Conservation (phyloP, 2,113 vertebrate genomes). For the Ascaphus truei region DNA sequence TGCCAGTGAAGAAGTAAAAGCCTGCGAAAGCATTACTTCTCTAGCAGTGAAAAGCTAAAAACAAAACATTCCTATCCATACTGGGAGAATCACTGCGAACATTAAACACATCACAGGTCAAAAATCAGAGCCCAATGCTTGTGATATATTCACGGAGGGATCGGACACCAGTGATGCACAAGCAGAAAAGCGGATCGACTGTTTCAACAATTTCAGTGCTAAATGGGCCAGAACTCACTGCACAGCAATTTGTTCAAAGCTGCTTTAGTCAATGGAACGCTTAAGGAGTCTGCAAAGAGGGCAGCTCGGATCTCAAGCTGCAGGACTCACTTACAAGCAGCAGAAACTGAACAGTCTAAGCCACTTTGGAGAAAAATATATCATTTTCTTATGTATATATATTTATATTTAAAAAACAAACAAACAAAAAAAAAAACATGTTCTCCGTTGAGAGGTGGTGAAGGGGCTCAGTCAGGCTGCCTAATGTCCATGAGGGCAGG, state of each 20-base stretch:
- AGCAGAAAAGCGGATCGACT: too few species aligned
- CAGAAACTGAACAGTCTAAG: background rate
- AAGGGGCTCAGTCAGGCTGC: background rate
- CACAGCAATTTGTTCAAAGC: too few species aligned
- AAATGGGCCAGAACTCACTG: too few species aligned
- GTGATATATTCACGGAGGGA: too few species aligned
- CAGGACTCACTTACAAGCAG: background rate
- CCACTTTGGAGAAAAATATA: constrained; percentile 19
- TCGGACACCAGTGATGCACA: too few species aligned
- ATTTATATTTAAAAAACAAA: background rate
- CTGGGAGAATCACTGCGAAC: background rate
- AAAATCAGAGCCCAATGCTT: too few species aligned
- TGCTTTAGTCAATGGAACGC: too few species aligned
- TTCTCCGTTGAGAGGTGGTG: background rate
- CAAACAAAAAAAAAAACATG: background rate
- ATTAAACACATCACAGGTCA: background rate
- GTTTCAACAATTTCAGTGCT: too few species aligned
- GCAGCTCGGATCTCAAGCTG: too few species aligned
- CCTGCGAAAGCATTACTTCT: too few species aligned
- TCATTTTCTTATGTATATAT: background rate
- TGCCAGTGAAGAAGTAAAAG: too few species aligned
- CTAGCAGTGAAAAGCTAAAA: background rate
- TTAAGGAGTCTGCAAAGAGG: too few species aligned
- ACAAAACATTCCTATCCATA: background rate
- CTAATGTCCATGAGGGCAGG: background rate